Evolutionary conservation across 1,140 invertebrate genomes (phyloP), one percentile per base, ranked within the genome.

Genomic region (Brachystomella parvula): DNA sequence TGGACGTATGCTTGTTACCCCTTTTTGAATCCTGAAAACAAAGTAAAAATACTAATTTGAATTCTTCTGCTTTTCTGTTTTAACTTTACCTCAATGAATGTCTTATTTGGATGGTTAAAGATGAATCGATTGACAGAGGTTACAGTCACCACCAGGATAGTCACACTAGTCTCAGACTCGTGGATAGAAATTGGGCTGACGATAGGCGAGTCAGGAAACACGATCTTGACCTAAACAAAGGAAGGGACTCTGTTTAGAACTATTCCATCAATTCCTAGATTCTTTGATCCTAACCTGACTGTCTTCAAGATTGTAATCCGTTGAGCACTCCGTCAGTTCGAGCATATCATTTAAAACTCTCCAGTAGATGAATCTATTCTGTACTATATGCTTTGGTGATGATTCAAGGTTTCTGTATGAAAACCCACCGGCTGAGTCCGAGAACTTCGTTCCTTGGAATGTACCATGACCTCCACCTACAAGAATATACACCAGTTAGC

Each of bases 381-480:
- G 63, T 26, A 69, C 44, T 26, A 63, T 65, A 3, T 53, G 63
- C 28, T 58, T 60, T 28, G 69, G 60, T n/a, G 65, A 61, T 26
- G 65, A 30, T 30, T 32, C 39, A 31, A 60, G 19, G 30, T 63
- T 24, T 26, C 24, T 67, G 65, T 73, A 73, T 15, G 71, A 68
- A 64, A 67, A 73, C 31, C 71, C 71, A 17, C 71, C 69, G 26
- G 68, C 71, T 44, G 44, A 68, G 62, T 73, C 71, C 1, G 66
- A 73, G 49, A 71, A 73, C 53, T 73, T 73, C 19, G 67, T 67
- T 64, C 71, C 71, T 67, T 73, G 71, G 44, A 73, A 73, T 17
- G 71, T 73, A 19, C 61, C 65, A 39, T 73, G 71, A n/a, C 71
- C 67, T 29, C 68, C 68, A 24, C 69, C 71, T 73, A 44, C 21